Base-by-base conservation (phyloP, 2,113 vertebrate species). In the Elephas maximus region DNA sequence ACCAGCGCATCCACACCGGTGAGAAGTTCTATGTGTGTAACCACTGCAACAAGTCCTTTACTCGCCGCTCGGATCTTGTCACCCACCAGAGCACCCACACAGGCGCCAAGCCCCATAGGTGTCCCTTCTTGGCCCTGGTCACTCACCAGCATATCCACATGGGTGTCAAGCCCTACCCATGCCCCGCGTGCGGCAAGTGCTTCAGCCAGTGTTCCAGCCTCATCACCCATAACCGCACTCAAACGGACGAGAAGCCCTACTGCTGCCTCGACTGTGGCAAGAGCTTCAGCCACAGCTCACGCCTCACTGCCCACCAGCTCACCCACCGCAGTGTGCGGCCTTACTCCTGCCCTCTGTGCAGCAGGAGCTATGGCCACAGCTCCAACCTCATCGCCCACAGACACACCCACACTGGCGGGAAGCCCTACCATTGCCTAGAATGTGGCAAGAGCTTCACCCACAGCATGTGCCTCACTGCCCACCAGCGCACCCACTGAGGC, bases 1-100 rank as follows among this genome's bases (percentile, higher is more conserved):
- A 99, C 98, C 98, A 99, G 97, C 98, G 98, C 69, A 96, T 99
- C 93, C 98, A 99, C 99, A 98, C n/a, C n/a, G n/a, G n/a, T n/a
- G n/a, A n/a, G n/a, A n/a, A n/a, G n/a, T n/a, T n/a, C n/a, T n/a
- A n/a, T n/a, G n/a, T n/a, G n/a, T n/a, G n/a, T n/a, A n/a, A n/a
- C n/a, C n/a, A n/a, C 91, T 99, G 99, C 26, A 97, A 98, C 6
- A 98, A 98, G 94, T 98, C 97, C 92, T 98, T 98, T 94, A 97
- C 98, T 97, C 98, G 98, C 73, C 98, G 98, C 96, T 97, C 98
- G 89, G 98, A 98, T 80, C 97, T 98, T 90, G 97, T 97, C 4
- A 92, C 95, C 91, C 98, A 98, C 79, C 93, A 86, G 74, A 53
- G 97, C 9, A 97, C 92, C 65, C 98, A 98, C 97, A 98, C 97